Evolutionary conservation across 1,140 invertebrate species (phyloP), one percentile per base, ranked within the genome.

Genomic region (Epicauta chinensis): DNA sequence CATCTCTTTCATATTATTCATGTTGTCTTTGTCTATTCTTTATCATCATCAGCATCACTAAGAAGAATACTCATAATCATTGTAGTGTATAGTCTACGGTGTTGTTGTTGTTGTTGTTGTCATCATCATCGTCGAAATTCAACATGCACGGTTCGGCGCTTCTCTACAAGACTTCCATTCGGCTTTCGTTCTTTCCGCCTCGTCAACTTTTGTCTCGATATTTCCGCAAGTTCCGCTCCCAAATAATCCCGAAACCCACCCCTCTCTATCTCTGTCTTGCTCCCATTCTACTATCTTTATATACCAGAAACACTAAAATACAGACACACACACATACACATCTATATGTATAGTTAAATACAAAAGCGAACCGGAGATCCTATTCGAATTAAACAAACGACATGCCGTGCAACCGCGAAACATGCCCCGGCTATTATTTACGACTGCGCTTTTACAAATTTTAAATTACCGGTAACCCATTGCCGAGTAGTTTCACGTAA

Each of bases 121-220:
- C 23, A 23, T 23, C 23, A 23, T 23, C 23, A 23, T 23, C 23
- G 36, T 47, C 45, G 34, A 38, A 47, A 47, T 47, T 47, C 45
- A 47, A 37, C 45, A 47, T 47, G 45, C 45, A 47, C 45, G 45
- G 34, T 47, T 47, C 45, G 34, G 36, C 37, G 57, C 48, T 45
- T 53, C 53, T 44, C 50, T 53, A 50, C 52, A 55, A 58, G 53
- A 51, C 49, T 51, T 58, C 48, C 37, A 34, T 51, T 42, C 51
- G 54, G 42, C 44, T 50, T 59, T 47, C 43, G 50, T 55, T 55
- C 57, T 59, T 59, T 48, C 54, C 52, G 57, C 53, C 57, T 59
- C 57, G 57, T 59, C 57, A 59, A 56, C 52, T 58, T 58, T 58
- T 55, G 48, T 58, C 52, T 52, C 45, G 45, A 58, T 58, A 55